These are phyloP conservation scores for Oreocharis arfaki DNA, from an alignment of 2,113 vertebrate genomes.

Conservation along the genomic window DNA sequence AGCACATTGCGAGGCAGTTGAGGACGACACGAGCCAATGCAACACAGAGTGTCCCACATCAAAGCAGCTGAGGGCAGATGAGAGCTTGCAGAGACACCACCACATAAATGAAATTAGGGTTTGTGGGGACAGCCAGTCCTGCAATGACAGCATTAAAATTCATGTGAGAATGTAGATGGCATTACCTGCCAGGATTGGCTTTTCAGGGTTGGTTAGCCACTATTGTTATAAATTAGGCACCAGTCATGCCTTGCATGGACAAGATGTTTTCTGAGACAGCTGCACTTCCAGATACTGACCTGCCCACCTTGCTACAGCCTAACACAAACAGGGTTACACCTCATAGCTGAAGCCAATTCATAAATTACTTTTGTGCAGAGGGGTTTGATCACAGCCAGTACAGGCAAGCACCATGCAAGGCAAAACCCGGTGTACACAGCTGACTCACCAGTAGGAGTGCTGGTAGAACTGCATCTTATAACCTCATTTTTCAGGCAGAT, in stretches of 20 bases:
- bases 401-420: not conserved
- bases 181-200: not conserved
- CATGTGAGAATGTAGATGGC: not conserved
- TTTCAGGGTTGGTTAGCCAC: not conserved
- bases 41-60: not conserved
- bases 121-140: not conserved
- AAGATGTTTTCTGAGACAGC: not conserved
- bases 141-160: not conserved
- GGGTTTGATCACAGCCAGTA: not conserved
- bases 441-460: not conserved
- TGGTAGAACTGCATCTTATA: not conserved
- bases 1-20: not conserved
- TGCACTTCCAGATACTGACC: not conserved
- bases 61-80: not conserved
- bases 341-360: not conserved
- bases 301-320: not conserved
- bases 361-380: not conserved
- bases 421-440: not conserved
- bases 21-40: fast-evolving
- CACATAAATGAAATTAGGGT: not conserved
- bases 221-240: not conserved
- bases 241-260: not conserved
- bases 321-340: not conserved
- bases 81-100: not conserved
- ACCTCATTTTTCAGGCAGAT: not conserved